A percentile compares a stretch with the other conserved stretches of the same genome.
Evolutionary conservation across 2,888 invertebrate species (phyloP).

Genomic region (Zygothrica quintamaculata): DNA sequence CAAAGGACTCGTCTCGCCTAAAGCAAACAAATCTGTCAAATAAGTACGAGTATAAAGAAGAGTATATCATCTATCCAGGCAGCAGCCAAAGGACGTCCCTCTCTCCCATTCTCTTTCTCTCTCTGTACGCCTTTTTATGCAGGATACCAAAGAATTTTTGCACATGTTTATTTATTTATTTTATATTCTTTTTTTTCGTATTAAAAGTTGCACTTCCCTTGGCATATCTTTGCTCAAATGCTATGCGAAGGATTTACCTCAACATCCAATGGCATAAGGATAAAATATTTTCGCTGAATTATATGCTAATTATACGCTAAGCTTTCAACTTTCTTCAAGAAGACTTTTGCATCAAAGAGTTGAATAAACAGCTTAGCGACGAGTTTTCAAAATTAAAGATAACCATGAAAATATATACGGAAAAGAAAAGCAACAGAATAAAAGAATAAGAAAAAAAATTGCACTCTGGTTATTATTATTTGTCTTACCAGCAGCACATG

Average conservation of each 20-base stretch:
- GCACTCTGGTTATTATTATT: conserved; percentile 5
- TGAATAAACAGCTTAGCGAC: conserved; percentile 43
- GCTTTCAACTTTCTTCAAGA: conserved; percentile 61
- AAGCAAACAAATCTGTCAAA: conserved; percentile 54
- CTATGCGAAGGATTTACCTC: conserved; percentile 2
- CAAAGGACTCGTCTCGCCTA: conserved; percentile 18
- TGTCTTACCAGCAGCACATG: not conserved
- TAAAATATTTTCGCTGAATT: conserved; percentile 63
- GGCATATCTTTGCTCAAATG: conserved; percentile 22
- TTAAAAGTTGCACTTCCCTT: conserved; percentile 33
- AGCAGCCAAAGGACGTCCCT: too few relatives aligned
- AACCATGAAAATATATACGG: not conserved
- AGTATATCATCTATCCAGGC: conserved; percentile 9
- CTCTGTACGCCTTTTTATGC: too few relatives aligned
- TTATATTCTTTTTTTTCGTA: not conserved
- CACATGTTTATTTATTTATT: conserved; percentile 11
- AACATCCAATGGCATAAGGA: conserved; percentile 6
- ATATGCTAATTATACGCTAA: conserved; percentile 75
- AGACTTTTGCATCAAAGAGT: conserved; percentile 53
- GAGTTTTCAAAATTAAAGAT: conserved; percentile 39
- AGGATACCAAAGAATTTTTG: not conserved
- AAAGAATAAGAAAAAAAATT: conserved; percentile 7
- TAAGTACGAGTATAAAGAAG: conserved; percentile 10
- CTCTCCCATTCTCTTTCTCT: too few relatives aligned
- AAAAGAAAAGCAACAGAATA: too few relatives aligned